Evolutionary conservation across 2,113 vertebrate species (phyloP).

Genomic region (Cryptotis parvus): DNA sequence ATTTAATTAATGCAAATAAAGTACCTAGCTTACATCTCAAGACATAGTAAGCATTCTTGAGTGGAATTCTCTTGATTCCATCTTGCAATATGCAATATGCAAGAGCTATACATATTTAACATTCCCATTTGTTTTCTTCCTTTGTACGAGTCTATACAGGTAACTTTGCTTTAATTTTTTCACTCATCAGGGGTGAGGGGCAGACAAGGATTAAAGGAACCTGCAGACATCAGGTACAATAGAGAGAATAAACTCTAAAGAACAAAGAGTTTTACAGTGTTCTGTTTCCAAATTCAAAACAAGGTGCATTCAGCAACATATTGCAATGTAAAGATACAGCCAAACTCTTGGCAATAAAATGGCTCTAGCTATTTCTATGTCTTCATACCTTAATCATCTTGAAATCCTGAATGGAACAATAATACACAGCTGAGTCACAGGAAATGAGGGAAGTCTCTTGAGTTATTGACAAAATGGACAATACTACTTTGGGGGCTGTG

Average conservation of each 20-base stretch:
- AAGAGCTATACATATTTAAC: background rate
- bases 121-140: background rate
- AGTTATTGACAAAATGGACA: too few species aligned
- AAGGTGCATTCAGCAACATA: background rate
- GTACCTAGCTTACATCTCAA: background rate
- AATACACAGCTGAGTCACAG: background rate
- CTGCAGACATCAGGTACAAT: background rate
- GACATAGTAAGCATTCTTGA: background rate
- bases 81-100: background rate
- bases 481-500: too few species aligned
- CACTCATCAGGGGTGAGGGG: background rate
- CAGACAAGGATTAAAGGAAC: constrained; percentile 26
- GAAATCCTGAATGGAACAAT: background rate
- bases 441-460: too few species aligned
- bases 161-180: constrained; percentile 19
- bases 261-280: background rate
- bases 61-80: background rate
- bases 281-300: background rate
- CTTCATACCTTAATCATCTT: background rate
- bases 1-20: background rate
- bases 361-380: background rate
- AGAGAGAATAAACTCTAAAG: background rate
- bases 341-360: background rate
- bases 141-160: background rate
- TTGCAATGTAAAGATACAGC: background rate